phyloP scores from a whole-genome alignment of 2,888 invertebrate species.

The Phaedon cochleariae region DNA sequence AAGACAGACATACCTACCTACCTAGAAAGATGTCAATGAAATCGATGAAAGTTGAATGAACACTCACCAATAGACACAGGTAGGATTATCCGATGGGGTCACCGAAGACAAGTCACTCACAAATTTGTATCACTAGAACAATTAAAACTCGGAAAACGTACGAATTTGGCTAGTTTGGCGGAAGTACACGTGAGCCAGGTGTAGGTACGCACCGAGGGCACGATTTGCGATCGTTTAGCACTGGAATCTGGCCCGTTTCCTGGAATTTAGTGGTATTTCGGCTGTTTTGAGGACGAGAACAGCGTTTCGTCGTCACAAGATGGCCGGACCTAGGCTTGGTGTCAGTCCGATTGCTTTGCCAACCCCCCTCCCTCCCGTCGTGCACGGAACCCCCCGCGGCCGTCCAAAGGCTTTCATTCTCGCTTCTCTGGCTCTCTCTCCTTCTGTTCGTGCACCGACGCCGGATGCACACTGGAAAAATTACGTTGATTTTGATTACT shows the following conservation, averaged over 20 bases:
- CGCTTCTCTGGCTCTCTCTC: slow-evolving; percentile 58
- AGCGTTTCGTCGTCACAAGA: slow-evolving; percentile 62
- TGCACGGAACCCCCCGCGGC: slow-evolving; percentile 62
- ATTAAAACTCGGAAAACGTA: slow-evolving; percentile 43
- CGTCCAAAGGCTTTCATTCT: slow-evolving; percentile 63
- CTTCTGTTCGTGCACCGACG: slow-evolving; percentile 59
- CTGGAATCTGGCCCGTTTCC: slow-evolving; percentile 45
- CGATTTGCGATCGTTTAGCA: slow-evolving; percentile 46
- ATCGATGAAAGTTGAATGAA: background rate
- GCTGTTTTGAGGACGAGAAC: slow-evolving; percentile 59
- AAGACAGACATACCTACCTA: background rate
- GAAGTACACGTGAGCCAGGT: slow-evolving; percentile 55
- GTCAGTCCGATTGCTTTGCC: slow-evolving; percentile 57
- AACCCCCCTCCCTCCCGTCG: slow-evolving; percentile 60
- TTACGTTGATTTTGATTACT: slow-evolving; percentile 60
- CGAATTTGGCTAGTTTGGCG: slow-evolving; percentile 41
- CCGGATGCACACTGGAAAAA: slow-evolving; percentile 62
- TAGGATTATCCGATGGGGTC: slow-evolving; percentile 9
- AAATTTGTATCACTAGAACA: slow-evolving; percentile 58
- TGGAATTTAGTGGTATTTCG: slow-evolving; percentile 57
- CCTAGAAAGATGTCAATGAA: background rate
- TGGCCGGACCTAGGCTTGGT: slow-evolving; percentile 64
- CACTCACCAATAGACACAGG: background rate
- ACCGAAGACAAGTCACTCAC: slow-evolving; percentile 46
- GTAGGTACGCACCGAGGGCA: slow-evolving; percentile 52